phyloP scores from a whole-genome alignment of 30 jellyfish, hydroid and myxozoan species.

The Hydractinia symbiolongicarpus region DNA sequence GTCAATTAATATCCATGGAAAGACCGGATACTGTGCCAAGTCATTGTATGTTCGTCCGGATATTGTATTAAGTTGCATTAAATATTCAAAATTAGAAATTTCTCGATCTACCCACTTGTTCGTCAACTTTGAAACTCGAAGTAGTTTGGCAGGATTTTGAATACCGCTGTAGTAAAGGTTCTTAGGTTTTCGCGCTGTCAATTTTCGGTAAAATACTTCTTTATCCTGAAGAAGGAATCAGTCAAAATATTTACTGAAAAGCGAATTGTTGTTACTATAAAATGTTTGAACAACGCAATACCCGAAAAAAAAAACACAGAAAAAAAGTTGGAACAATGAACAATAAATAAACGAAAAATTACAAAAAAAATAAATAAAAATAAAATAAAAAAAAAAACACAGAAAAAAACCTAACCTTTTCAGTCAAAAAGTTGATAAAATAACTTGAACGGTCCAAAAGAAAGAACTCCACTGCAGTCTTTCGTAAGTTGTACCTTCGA shows the following conservation, averaged over 20 bases:
- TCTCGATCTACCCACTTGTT: conserved; percentile 87
- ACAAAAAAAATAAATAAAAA: conserved; percentile 8
- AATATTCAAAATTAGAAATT: conserved; percentile 77
- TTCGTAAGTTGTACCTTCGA: conserved; percentile 68
- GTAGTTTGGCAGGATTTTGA: conserved; percentile 70
- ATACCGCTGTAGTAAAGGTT: conserved; percentile 85
- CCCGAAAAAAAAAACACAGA: neutral
- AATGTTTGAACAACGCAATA: neutral
- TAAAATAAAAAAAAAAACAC: neutral
- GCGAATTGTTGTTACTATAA: neutral
- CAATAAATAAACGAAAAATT: neutral
- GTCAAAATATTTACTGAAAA: neutral
- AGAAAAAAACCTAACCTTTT: conserved; percentile 31
- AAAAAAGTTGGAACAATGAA: neutral
- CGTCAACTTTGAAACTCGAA: conserved; percentile 65
- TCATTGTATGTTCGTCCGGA: conserved; percentile 97
- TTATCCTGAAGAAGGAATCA: conserved; percentile 38
- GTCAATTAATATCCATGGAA: conserved; percentile 91
- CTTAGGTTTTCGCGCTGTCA: conserved; percentile 50
- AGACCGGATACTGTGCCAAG: conserved; percentile 93
- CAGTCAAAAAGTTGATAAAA: conserved; percentile 50
- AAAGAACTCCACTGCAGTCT: conserved; percentile 80
- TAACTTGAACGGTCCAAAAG: conserved; percentile 70
- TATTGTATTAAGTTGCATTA: conserved; percentile 84
- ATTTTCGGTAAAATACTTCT: conserved; percentile 50